Conservation (phyloP, 2,797 vertebrate species). For the Prionace glauca region DNA sequence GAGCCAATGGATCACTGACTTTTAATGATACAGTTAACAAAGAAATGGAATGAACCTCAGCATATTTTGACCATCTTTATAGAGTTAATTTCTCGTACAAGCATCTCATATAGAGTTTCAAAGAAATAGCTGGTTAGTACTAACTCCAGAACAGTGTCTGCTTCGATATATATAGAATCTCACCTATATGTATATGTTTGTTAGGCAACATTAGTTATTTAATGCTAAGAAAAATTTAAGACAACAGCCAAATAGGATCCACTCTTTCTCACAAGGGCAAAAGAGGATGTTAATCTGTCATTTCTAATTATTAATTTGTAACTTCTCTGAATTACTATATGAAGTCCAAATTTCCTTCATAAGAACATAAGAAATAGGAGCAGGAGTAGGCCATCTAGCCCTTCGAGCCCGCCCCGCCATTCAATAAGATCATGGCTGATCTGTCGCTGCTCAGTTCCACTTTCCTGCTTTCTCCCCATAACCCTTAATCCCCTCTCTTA, state of each 20-base stretch:
- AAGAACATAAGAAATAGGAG: too few species aligned
- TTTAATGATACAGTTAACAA: not conserved
- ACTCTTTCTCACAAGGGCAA: not conserved
- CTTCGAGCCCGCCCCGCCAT: too few species aligned
- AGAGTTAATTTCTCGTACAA: not conserved
- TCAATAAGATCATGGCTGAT: too few species aligned
- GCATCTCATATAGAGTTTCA: not conserved
- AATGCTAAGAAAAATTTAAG: not conserved
- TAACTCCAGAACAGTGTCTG: not conserved
- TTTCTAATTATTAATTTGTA: not conserved
- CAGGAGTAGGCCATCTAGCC: too few species aligned
- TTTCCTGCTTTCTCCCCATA: too few species aligned
- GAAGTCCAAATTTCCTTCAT: not conserved
- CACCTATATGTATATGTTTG: not conserved
- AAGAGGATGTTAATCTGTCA: not conserved
- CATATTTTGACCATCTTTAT: not conserved
- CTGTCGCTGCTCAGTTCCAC: too few species aligned
- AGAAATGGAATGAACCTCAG: not conserved
- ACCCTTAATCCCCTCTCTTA: too few species aligned
- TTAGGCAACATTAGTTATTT: not conserved
- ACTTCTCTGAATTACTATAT: not conserved
- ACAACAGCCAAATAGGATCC: not conserved
- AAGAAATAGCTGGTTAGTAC: not conserved
- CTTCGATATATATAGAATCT: not conserved
- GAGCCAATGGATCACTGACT: not conserved